Evolutionary conservation across 2,113 vertebrate species (phyloP).

Genomic region (Percina caprodes): DNA sequence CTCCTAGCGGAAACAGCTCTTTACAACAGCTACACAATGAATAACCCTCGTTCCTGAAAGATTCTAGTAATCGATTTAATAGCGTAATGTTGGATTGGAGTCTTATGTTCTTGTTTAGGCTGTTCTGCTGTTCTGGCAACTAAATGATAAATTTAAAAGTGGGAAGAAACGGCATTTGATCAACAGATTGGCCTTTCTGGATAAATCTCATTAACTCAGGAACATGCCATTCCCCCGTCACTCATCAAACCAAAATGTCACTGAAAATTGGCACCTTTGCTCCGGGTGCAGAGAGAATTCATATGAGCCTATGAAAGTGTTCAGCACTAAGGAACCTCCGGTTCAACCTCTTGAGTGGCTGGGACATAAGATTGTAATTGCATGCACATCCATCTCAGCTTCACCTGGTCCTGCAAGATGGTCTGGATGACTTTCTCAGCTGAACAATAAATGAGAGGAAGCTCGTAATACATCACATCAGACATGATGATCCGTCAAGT

Average conservation of each 20-base stretch:
- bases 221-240: conserved; percentile 63
- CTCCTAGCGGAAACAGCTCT: conserved; percentile 2
- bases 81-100: conserved; percentile 28
- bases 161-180: conserved; percentile 71
- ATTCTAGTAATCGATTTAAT: conserved; percentile 25
- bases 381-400: conserved; percentile 1
- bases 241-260: conserved; percentile 76
- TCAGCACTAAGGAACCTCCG: conserved; percentile 4
- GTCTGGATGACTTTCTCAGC: background rate
- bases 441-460: background rate
- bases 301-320: conserved; percentile 38
- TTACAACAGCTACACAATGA: background rate
- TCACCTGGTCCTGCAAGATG: too few relatives aligned
- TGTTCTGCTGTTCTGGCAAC: conserved; percentile 48
- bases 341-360: background rate
- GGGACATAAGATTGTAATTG: background rate
- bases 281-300: conserved; percentile 49
- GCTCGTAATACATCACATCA: background rate
- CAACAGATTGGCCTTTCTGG: conserved; percentile 77
- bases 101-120: conserved; percentile 54
- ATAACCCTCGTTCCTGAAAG: background rate
- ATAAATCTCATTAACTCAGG: conserved; percentile 78
- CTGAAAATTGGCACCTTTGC: conserved; percentile 61
- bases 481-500: background rate
- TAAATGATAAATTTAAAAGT: conserved; percentile 71